Evolutionary conservation across 2,888 invertebrate species (phyloP).

Genomic region (Drosophila siamana): DNA sequence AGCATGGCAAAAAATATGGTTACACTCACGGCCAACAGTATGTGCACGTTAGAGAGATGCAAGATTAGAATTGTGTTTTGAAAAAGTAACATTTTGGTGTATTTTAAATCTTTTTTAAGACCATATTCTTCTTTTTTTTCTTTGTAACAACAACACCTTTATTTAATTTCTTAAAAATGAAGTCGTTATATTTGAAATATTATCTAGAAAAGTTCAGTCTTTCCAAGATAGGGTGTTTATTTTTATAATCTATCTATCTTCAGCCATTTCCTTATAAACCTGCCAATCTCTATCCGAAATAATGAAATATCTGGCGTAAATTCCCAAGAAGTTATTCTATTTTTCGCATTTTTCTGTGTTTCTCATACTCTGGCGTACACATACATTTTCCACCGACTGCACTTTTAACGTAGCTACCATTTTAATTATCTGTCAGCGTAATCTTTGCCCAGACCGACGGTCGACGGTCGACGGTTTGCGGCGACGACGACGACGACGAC

Average conservation of each 20-base stretch:
- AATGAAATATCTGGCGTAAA: neutral
- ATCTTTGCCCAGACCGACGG: slow-evolving; percentile 66
- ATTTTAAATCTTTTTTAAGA: neutral
- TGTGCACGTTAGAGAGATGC: neutral
- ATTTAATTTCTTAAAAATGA: too few relatives aligned
- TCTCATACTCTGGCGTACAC: slow-evolving; percentile 13
- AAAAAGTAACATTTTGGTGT: too few relatives aligned
- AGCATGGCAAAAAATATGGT: slow-evolving; percentile 8
- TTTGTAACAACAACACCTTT: too few relatives aligned
- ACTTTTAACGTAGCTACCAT: slow-evolving; percentile 70
- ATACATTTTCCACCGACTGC: slow-evolving; percentile 54
- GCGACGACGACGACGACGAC: slow-evolving; percentile 4
- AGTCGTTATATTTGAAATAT: too few relatives aligned
- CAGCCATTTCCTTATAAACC: neutral
- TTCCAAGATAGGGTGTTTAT: too few relatives aligned
- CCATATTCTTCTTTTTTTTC: too few relatives aligned
- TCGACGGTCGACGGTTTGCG: slow-evolving; percentile 21
- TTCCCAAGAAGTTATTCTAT: neutral
- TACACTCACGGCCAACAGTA: slow-evolving; percentile 35
- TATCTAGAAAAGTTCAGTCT: too few relatives aligned
- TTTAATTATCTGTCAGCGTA: slow-evolving; percentile 80
- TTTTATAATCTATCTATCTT: neutral
- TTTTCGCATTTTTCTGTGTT: neutral
- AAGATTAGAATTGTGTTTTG: too few relatives aligned
- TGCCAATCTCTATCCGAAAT: neutral